Base-by-base conservation (phyloP, 30 jellyfish, hydroid and myxozoan genomes). In the Rhopilema esculentum region DNA sequence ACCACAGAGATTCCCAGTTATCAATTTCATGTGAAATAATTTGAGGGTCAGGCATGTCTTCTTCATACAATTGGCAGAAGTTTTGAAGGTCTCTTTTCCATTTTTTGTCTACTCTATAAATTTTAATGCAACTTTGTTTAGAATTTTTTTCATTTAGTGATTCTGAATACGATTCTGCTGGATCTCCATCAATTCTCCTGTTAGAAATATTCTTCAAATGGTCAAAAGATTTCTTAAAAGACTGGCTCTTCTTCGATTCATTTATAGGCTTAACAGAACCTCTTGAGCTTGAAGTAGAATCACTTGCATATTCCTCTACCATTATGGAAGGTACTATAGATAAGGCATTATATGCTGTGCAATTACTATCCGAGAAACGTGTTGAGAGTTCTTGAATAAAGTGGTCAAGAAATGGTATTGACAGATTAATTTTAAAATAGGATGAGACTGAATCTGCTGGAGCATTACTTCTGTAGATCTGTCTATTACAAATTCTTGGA, bases 1-100 rank as follows among this genome's bases (percentile, higher is more conserved):
- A 0, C 84, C 90, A 80, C 8, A 63, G 28, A 16, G 82, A 64
- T 68, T 80, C 84, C 88, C 87, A 76, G 51, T 51, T 50, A 53
- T 78, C 88, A 61, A 78, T 30, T 30, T 78, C 88, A 24, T 80
- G 90, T 8, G 72, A 80, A 63, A 63, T 63, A 19, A 63, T 63
- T 19, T 63, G 8, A 24, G 29, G 6, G 72, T 63, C 29, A 19
- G 72, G 72, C 72, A 63, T 18, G n/a, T 2, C 72, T 2, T 63
- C 72, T 63, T 63, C 29, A 63, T 63, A 63, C 72, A 19, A 24
- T 63, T 8, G 29, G 17, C 72, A 63, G 29, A 63, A 63, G 26
- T n/a, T 19, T 18, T 63, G 72, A 63, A 63, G 29, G 17, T 63
- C 72, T 63, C 29, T 63, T 63, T 63, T 63, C 72, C n/a, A 63